Conservation (phyloP, 2,797 vertebrate genomes). For the Sebastes oblongus region DNA sequence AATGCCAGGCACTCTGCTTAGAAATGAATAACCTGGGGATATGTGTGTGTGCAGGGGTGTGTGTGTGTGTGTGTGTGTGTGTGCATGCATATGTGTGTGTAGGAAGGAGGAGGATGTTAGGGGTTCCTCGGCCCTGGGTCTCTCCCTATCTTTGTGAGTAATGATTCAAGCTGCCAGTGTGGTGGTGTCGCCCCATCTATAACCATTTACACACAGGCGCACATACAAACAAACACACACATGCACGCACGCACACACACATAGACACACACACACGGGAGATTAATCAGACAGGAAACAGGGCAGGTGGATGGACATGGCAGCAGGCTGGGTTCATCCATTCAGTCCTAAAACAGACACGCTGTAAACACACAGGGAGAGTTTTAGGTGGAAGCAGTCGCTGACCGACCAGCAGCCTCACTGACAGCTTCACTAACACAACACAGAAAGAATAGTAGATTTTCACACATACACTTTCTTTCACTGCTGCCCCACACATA, state of each 20-base stretch:
- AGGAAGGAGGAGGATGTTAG: slow-evolving; percentile 57
- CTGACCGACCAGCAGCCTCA: slow-evolving; percentile 26
- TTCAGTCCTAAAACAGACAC: slow-evolving; percentile 76
- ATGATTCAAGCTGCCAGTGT: slow-evolving; percentile 91
- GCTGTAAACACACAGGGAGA: slow-evolving; percentile 49
- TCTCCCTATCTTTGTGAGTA: slow-evolving; percentile 90
- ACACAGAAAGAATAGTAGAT: not conserved
- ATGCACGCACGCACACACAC: not conserved
- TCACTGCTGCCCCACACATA: not conserved
- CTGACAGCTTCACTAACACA: slow-evolving; percentile 35
- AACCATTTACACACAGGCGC: slow-evolving; percentile 87
- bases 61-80: slow-evolving; percentile 16
- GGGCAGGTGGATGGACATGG: slow-evolving; percentile 75
- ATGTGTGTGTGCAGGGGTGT: slow-evolving; percentile 23
- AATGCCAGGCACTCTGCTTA: slow-evolving; percentile 86
- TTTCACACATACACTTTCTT: slow-evolving; percentile 7
- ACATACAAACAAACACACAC: slow-evolving; percentile 51
- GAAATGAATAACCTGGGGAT: slow-evolving; percentile 85
- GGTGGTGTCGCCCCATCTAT: slow-evolving; percentile 94
- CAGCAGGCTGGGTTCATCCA: slow-evolving; percentile 69
- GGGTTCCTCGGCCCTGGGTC: slow-evolving; percentile 78
- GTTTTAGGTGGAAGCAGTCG: slow-evolving; percentile 27
- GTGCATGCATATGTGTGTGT: slow-evolving; percentile 3
- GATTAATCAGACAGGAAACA: slow-evolving; percentile 73
- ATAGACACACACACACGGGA: slow-evolving; percentile 14